phyloP scores from a whole-genome alignment of 1,140 invertebrate species.

The Zaprionus nigranus region DNA sequence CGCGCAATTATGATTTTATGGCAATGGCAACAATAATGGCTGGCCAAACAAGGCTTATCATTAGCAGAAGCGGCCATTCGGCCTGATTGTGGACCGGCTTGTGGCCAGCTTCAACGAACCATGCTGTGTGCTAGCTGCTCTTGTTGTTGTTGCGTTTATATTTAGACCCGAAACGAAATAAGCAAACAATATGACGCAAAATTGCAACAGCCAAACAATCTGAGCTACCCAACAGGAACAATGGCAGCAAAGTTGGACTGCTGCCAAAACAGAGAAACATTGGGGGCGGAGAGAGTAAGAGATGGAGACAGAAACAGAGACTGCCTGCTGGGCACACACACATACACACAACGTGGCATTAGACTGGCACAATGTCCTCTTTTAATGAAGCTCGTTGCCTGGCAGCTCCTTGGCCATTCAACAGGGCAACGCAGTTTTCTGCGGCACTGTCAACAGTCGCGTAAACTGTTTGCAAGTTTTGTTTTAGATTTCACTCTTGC shows the following conservation, averaged over 20 bases:
- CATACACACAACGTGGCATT: constrained; percentile 9
- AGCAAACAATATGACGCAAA: constrained; percentile 76
- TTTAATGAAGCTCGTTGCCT: constrained; percentile 46
- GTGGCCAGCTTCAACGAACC: constrained; percentile 17
- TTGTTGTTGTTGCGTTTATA: constrained; percentile 54
- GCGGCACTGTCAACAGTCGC: constrained; percentile 7
- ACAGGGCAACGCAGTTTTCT: background rate
- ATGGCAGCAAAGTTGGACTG: constrained; percentile 59
- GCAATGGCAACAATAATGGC: constrained; percentile 47
- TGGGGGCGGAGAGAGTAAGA: background rate
- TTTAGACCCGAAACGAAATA: constrained; percentile 71
- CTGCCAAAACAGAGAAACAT: constrained; percentile 53
- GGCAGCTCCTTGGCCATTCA: constrained; percentile 23
- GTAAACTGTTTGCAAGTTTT: background rate
- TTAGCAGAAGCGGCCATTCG: constrained; percentile 65
- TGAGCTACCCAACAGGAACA: constrained; percentile 32
- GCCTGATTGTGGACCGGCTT: constrained; percentile 57
- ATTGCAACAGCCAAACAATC: constrained; percentile 66
- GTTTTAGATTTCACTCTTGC: background rate
- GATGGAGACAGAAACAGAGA: background rate
- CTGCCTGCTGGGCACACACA: constrained; percentile 24
- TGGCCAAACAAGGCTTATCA: constrained; percentile 76
- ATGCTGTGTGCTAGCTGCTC: constrained; percentile 21
- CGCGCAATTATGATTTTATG: constrained; percentile 70
- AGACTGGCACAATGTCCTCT: constrained; percentile 27